Conservation (phyloP, 2,888 invertebrate genomes). For the Melanophora roralis region DNA sequence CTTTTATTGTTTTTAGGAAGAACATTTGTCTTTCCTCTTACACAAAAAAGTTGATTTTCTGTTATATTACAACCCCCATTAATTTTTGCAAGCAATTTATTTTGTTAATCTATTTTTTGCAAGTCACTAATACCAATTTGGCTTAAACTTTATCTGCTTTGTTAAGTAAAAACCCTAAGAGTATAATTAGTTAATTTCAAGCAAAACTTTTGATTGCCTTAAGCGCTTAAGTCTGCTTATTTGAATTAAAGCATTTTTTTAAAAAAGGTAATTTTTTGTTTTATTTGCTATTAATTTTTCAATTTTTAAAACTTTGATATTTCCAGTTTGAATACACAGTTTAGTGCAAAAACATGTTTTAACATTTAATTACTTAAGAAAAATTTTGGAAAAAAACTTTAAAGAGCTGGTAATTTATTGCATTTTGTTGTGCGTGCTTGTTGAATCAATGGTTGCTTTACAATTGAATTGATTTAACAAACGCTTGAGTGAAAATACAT, state of each 20-base stretch:
- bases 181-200: not conserved
- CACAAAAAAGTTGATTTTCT: not conserved
- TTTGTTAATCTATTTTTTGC: too few relatives aligned
- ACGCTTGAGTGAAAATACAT: conserved; percentile 32
- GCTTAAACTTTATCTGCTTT: not conserved
- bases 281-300: conserved; percentile 8
- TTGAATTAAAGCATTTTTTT: not conserved
- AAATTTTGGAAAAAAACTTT: conserved; percentile 26
- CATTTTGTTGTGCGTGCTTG: not conserved
- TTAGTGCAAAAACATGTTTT: not conserved
- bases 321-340: not conserved
- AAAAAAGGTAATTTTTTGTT: not conserved
- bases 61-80: too few relatives aligned
- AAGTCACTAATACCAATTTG: not conserved
- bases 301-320: not conserved
- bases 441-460: not conserved
- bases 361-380: conserved; percentile 19
- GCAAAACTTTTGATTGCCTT: conserved; percentile 21
- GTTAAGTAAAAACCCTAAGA: not conserved
- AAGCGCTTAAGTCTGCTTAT: not conserved
- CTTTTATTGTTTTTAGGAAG: too few relatives aligned
- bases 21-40: too few relatives aligned
- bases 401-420: conserved; percentile 38
- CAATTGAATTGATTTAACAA: conserved; percentile 45
- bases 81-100: too few relatives aligned